Base-by-base conservation (phyloP, 2,888 invertebrate species). In the Andrena camellia region DNA sequence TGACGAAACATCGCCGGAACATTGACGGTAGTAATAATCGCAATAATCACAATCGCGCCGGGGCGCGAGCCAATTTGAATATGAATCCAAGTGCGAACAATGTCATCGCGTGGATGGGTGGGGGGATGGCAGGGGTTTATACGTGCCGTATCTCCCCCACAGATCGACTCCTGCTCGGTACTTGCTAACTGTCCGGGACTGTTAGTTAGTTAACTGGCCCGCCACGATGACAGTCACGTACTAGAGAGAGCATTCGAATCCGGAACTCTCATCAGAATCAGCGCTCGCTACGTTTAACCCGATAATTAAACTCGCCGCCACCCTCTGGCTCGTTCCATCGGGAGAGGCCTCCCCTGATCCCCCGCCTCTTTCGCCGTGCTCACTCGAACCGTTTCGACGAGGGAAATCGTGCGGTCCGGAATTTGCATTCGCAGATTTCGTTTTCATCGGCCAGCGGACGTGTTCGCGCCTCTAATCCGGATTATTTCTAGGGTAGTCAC, bases 181-280 rank as follows among this genome's bases (percentile, higher is more conserved):
- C 92, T 92, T 89, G 90, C 90, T 90, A 90, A 90, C 90, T 90
- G 90, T 90, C 89, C 90, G 84, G 88, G 91, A 90, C 92, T 91
- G 93, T 93, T 93, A 93, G 93, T 93, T 93, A 93, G 93, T 93
- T 93, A 93, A 93, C 93, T 93, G 92, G 93, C 93, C 92, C 92
- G 93, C 91, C 92, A 88, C 90, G 91, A 92, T 93, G 92, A 92
- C 93, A 93, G 93, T 93, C 93, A 93, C 93, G 93, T 93, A 93
- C 86, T 86, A 76, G 89, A 88, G 90, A 89, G 89, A 87, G 90
- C 92, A 93, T 93, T 93, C 91, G 92, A 92, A 93, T 93, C 93
- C 93, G 93, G 93, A 93, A 93, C 93, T 93, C 93, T 93, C 93
- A 93, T 93, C 93, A 93, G 93, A 93, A 93, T 93, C 93, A 93